phyloP scores from a whole-genome alignment of 1,140 invertebrate species.

The Pachyrhynchus sulphureomaculatus region DNA sequence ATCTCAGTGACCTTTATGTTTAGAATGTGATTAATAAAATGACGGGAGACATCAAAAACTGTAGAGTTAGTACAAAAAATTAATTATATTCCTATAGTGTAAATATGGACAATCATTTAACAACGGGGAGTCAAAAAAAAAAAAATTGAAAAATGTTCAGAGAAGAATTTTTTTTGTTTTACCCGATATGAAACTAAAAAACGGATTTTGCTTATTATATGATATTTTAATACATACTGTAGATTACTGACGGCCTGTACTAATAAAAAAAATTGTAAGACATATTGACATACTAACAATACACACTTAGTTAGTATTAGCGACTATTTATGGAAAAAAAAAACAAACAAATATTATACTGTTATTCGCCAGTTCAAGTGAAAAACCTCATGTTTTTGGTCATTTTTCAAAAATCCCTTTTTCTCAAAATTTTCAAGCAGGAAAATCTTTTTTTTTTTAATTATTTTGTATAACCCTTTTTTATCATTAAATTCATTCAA shows the following conservation, averaged over 20 bases:
- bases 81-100: no score
- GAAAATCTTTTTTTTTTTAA: slow-evolving; percentile 11
- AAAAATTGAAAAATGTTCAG: no score
- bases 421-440: background rate
- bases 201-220: background rate
- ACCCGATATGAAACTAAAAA: background rate
- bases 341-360: background rate
- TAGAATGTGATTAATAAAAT: no score
- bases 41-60: no score
- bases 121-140: no score
- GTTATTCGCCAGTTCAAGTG: background rate
- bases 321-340: background rate
- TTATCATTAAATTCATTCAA: slow-evolving; percentile 20
- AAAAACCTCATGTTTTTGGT: background rate
- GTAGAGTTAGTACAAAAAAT: no score
- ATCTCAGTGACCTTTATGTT: no score
- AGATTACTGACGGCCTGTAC: background rate
- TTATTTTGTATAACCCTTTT: background rate
- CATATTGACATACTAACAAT: background rate
- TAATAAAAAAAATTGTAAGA: slow-evolving; percentile 4
- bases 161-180: background rate
- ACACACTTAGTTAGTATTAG: background rate
- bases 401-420: background rate
- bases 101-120: no score
- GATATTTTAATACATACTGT: slow-evolving; percentile 7